Conservation (phyloP, 2,888 invertebrate species). For the Campopleginae sp. region DNA sequence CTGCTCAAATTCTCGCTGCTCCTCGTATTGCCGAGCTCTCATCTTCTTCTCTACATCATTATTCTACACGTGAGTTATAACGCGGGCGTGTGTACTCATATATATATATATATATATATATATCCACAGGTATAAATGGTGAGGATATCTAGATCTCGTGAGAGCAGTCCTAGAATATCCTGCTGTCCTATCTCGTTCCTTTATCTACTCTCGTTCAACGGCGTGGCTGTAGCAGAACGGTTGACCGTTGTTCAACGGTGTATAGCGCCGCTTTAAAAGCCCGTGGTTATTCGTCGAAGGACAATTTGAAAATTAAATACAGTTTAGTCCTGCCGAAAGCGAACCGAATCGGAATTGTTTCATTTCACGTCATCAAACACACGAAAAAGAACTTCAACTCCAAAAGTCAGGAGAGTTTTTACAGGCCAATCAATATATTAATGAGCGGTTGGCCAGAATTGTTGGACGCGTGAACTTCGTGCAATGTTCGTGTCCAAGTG, state of each 20-base stretch:
- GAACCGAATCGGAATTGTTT: neutral
- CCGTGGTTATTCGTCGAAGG: neutral
- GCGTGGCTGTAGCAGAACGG: constrained; percentile 12
- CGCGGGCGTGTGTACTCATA: constrained; percentile 4
- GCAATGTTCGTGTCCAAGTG: constrained; percentile 3
- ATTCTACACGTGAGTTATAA: constrained; percentile 33
- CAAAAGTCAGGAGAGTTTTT: neutral
- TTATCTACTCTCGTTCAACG: constrained; percentile 50
- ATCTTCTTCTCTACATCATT: constrained; percentile 40
- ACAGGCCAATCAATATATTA: neutral
- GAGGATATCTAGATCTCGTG: constrained; percentile 58
- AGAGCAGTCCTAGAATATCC: constrained; percentile 31
- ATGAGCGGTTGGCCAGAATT: neutral
- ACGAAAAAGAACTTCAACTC: neutral
- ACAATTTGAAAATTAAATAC: constrained; percentile 7
- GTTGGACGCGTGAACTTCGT: neutral
- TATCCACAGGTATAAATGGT: constrained; percentile 8
- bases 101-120: constrained; percentile 9
- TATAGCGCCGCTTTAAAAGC: constrained; percentile 32
- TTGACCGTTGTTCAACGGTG: constrained; percentile 34
- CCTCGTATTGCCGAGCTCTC: constrained; percentile 50
- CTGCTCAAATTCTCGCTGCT: constrained; percentile 55
- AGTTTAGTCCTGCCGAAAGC: neutral
- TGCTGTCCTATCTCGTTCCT: constrained; percentile 56
- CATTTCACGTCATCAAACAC: neutral